These are phyloP conservation scores for Caenorhabditis remanei DNA, from an alignment of 1,140 invertebrate genomes.

Conservation along the genomic window DNA sequence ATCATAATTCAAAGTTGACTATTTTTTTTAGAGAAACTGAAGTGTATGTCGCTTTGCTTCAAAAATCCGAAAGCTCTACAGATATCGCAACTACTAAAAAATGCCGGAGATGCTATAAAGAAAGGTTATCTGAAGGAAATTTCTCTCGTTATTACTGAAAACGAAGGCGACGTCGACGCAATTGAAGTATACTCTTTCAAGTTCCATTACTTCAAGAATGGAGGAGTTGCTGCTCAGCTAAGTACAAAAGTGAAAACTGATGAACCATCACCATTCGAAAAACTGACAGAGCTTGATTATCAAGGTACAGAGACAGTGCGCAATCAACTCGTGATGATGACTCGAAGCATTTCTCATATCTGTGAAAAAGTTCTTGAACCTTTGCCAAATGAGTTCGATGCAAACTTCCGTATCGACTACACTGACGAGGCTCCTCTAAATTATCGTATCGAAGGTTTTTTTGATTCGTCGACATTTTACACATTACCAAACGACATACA, in stretches of 20 bases:
- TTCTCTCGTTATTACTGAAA: neutral
- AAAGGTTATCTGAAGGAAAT: neutral
- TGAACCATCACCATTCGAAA: neutral
- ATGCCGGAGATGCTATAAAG: neutral
- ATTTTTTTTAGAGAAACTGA: neutral
- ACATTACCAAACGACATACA: neutral
- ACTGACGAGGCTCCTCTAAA: neutral
- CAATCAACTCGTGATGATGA: neutral
- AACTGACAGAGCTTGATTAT: neutral
- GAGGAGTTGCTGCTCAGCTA: neutral
- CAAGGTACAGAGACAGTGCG: neutral
- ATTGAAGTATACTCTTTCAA: constrained; percentile 24
- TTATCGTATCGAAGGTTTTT: neutral
- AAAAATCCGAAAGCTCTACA: neutral
- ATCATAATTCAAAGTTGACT: no score
- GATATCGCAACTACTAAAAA: neutral
- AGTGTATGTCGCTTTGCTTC: neutral
- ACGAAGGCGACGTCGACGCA: constrained; percentile 7
- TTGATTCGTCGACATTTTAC: constrained; percentile 7
- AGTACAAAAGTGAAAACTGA: neutral
- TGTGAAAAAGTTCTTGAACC: neutral
- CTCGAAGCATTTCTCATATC: neutral
- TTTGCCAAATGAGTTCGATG: neutral
- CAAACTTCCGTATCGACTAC: constrained; percentile 7
- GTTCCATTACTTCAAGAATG: constrained; percentile 8